phyloP scores from a whole-genome alignment of 2,888 invertebrate species.

The Ceriagrion tenellum region DNA sequence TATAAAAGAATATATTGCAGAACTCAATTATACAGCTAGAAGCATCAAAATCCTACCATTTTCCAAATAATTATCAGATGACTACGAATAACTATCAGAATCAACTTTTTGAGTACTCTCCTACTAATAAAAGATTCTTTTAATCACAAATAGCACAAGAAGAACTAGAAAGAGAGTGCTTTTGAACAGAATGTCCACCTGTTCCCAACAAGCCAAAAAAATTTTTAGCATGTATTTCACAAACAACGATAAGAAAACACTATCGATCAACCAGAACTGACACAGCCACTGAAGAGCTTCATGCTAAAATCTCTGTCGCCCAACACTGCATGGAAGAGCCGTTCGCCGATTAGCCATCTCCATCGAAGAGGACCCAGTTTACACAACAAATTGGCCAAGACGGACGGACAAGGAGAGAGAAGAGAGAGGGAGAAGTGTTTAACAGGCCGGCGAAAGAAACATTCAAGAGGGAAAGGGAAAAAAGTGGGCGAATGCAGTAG shows the following conservation, averaged over 20 bases:
- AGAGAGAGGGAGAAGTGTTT: background rate
- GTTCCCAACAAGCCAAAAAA: background rate
- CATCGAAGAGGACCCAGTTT: background rate
- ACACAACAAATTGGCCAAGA: constrained; percentile 13
- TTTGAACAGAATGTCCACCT: too few relatives aligned
- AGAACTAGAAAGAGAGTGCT: too few relatives aligned
- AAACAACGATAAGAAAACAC: background rate
- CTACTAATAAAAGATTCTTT: too few relatives aligned
- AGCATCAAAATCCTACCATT: too few relatives aligned
- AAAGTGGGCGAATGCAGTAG: background rate
- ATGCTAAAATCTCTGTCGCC: background rate
- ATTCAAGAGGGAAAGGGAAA: background rate
- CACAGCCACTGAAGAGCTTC: background rate
- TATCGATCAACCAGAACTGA: background rate
- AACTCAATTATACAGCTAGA: too few relatives aligned
- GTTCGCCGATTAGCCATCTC: background rate
- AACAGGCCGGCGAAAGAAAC: constrained; percentile 12
- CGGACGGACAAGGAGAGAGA: background rate
- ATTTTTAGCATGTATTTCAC: background rate
- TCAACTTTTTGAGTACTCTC: too few relatives aligned
- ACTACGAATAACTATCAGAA: too few relatives aligned
- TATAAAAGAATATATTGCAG: too few relatives aligned
- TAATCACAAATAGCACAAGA: too few relatives aligned
- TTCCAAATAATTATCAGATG: too few relatives aligned
- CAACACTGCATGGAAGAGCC: background rate